Base-by-base conservation (phyloP, 92 coral and sea anemone genomes). In the Palythoa grandiflora region DNA sequence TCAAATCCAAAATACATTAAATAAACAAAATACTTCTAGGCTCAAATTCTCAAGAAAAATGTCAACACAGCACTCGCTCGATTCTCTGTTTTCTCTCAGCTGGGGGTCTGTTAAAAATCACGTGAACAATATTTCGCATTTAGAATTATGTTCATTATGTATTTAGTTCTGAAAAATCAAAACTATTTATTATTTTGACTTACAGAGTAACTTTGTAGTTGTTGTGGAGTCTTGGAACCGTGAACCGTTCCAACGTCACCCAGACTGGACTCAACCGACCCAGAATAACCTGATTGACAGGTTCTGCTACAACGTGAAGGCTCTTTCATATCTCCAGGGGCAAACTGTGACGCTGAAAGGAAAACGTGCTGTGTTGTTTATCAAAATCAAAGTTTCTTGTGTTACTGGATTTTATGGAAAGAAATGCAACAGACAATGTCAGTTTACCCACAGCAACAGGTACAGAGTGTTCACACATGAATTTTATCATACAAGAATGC, bases 141-240 rank as follows among this genome's bases (percentile, higher is more conserved):
- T 11, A 52, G 2, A 14, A 14, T 60, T 16, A 14, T 55, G 14
- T 55, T 54, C 17, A 55, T 44, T 4, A 40, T 15, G 28, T 14
- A 47, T 9, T 9, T 7, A 39, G 28, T 0, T 28, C 28, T 28
- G 28, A 28, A 28, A 28, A 15, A 6, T 28, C 38, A 16, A 19
- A 28, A 21, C 57, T 52, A 2, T 12, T 54, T 28, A 28, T 4
- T 48, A 28, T 14, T 39, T n/a, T 57, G 71, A 6, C 36, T 65
- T 11, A 63, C 74, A 80, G 85, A 21, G 28, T 14, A 74, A 20
- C 85, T 40, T 80, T 36, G 85, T 73, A 39, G 59, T 80, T 44
- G 85, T 80, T 53, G 91, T 91, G 3, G 94, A 91, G 71, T 75
- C 87, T 3, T 91, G 94, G 94, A 91, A 91, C 76, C 70, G 79